Base-by-base conservation (phyloP, 2,113 vertebrate genomes). In the Tinamus guttatus region DNA sequence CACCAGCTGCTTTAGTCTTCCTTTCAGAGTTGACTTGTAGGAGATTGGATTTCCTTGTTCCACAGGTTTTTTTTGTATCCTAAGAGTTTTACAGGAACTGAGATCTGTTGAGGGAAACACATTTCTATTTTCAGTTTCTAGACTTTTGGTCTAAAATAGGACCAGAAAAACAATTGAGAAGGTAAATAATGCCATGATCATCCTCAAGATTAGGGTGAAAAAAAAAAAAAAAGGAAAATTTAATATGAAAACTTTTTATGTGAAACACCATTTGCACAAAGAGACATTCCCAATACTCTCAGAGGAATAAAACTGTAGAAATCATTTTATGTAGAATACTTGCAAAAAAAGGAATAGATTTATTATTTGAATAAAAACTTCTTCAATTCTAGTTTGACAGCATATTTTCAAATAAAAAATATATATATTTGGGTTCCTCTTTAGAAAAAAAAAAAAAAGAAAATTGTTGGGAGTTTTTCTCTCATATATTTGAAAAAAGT, bases 21-120 rank as follows among this genome's bases (percentile, higher is more conserved):
- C 2, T 54, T 73, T 54, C 28, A 27, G 22, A 71, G 56, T 15
- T 36, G 7, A 52, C 1, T 28, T 87, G 32, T 20, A 34, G 21
- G 5, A 41, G 11, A 40, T 3, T 60, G 11, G 9, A 41, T 78
- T 88, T 56, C 16, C 40, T 43, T 40, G 1, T 62, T 75, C 67
- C 17, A 27, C 2, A 45, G 4, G 11, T 11, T 41, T 43, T 70
- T 15, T 40, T 5, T 91, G n/a, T 85, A 63, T 59, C 11, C 7
- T 36, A 6, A 3, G 17, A 40, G 2, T 67, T 81, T 32, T 68
- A 52, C 67, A 40, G 20, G 20, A 8, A 11, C 2, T 64, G 32
- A 63, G 21, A 62, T 0, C 11, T 32, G 4, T 3, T 0, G 2
- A 86, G 5, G 7, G 41, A 77, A 34, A 32, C 7, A 24, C 3